These are phyloP conservation scores for Acholoe squamosa DNA, from an alignment of 2,888 invertebrate species.

Conservation along the genomic window DNA sequence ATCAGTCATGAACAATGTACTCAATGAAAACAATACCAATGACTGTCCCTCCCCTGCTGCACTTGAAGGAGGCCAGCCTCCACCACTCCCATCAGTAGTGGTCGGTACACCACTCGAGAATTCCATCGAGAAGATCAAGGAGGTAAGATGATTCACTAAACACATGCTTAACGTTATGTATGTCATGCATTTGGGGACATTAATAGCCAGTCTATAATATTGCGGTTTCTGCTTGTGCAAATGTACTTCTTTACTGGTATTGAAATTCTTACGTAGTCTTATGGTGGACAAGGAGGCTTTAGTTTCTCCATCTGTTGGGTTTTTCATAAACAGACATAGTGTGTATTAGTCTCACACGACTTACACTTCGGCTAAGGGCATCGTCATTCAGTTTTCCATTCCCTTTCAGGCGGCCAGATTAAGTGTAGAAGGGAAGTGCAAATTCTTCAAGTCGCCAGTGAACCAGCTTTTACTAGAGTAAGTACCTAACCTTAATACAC, in stretches of 20 bases:
- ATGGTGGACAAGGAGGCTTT: no score
- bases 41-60: constrained; percentile 81
- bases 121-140: constrained; percentile 84
- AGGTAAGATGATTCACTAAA: constrained; percentile 73
- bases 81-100: constrained; percentile 83
- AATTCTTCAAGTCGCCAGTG: constrained; percentile 85
- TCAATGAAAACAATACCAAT: constrained; percentile 74
- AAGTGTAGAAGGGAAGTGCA: constrained; percentile 85
- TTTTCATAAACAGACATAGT: no score
- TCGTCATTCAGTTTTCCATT: neutral
- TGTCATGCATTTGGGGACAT: no score
- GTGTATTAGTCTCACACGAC: no score
- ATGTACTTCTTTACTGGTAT: no score
- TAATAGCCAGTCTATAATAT: no score
- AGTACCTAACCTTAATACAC: no score
- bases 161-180: no score
- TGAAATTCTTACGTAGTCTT: no score
- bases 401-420: constrained; percentile 79
- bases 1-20: constrained; percentile 69
- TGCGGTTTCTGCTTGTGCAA: no score
- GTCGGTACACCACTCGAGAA: constrained; percentile 84
- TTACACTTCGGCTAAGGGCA: no score
- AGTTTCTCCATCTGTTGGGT: no score
- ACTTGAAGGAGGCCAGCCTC: constrained; percentile 71
- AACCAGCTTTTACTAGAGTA: constrained; percentile 85